phyloP scores from a whole-genome alignment of 2,113 vertebrate genomes.

The Lophius piscatorius region DNA sequence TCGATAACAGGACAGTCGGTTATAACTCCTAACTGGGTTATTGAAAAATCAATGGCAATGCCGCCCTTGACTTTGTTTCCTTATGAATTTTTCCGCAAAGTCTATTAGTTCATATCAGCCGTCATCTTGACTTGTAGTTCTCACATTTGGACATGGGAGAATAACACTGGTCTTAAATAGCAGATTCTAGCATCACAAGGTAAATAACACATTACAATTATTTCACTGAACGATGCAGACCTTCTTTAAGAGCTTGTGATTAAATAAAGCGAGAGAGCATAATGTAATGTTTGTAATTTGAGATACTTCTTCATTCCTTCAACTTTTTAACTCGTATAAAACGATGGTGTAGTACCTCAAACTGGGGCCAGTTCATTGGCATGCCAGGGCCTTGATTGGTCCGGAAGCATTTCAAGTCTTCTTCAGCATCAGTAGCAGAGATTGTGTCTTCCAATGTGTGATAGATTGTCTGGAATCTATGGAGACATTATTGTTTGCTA shows the following conservation, averaged over 20 bases:
- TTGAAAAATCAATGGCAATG: too few relatives aligned
- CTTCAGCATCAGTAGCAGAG: conserved; percentile 86
- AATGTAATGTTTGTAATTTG: background rate
- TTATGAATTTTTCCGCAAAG: conserved; percentile 3
- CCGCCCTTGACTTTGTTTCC: too few relatives aligned
- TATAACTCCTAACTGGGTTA: too few relatives aligned
- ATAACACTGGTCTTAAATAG: background rate
- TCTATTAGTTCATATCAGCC: background rate
- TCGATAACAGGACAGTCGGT: too few relatives aligned
- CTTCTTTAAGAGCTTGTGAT: background rate
- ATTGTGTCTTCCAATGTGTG: conserved; percentile 90
- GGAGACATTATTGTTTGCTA: background rate
- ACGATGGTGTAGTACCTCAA: conserved; percentile 85
- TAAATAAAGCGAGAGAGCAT: background rate
- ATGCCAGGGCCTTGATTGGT: conserved; percentile 93
- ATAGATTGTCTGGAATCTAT: conserved; percentile 90
- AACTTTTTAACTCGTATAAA: background rate
- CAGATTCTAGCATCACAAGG: background rate
- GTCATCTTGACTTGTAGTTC: background rate
- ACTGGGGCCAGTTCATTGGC: conserved; percentile 99
- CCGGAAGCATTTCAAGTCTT: conserved; percentile 94
- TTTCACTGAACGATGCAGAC: conserved; percentile 6
- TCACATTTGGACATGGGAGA: conserved; percentile 8
- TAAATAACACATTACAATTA: background rate
- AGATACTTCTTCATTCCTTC: background rate